Evolutionary conservation across 1,140 invertebrate genomes (phyloP).

Genomic region (Heterodera schachtii): DNA sequence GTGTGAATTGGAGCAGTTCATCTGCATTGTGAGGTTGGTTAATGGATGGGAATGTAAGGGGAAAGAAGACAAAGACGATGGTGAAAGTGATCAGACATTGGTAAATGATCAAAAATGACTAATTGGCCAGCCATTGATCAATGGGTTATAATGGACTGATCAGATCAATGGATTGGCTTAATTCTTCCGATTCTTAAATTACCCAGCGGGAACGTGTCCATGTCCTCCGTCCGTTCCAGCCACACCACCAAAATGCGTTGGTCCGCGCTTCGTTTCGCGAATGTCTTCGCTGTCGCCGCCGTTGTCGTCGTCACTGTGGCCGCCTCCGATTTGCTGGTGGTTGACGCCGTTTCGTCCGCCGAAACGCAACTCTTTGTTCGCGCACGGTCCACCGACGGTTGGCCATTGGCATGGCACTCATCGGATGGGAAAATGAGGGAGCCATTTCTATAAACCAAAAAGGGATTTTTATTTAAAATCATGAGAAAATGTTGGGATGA

Average conservation of each 20-base stretch:
- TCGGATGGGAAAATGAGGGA: neutral
- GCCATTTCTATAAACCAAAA: neutral
- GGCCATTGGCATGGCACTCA: neutral
- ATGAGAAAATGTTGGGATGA: too few relatives aligned
- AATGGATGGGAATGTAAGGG: neutral
- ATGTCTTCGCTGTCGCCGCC: neutral
- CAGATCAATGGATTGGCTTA: too few relatives aligned
- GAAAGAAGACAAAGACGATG: neutral
- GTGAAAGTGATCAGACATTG: too few relatives aligned
- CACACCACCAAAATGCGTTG: conserved; percentile 50
- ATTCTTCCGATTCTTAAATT: neutral
- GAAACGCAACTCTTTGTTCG: conserved; percentile 25
- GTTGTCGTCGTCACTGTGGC: conserved; percentile 11
- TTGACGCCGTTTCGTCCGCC: neutral
- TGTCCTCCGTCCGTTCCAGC: conserved; percentile 51
- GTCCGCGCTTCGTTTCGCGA: conserved; percentile 43
- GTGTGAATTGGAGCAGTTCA: conserved; percentile 24
- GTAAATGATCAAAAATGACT: too few relatives aligned
- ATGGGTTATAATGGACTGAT: too few relatives aligned
- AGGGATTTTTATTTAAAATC: neutral
- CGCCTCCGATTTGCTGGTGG: conserved; percentile 17
- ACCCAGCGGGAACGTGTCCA: conserved; percentile 48
- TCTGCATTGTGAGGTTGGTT: conserved; percentile 1
- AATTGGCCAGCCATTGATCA: too few relatives aligned
- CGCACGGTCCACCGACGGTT: neutral